Evolutionary conservation across 2,113 vertebrate species (phyloP).

Genomic region (Psittacara wagleri): DNA sequence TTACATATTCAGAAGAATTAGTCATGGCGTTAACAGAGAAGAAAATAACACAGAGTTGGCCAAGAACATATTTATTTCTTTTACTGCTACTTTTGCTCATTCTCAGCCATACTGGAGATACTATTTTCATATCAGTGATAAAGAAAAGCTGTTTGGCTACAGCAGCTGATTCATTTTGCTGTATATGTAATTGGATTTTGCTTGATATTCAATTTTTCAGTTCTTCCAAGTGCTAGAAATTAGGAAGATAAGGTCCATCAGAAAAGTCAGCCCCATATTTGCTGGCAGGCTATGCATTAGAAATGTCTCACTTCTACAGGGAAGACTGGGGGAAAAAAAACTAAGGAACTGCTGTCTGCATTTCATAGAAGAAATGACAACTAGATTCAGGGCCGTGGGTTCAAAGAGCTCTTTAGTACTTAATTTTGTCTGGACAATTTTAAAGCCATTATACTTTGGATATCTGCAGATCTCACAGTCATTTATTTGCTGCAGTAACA

Average conservation of each 20-base stretch:
- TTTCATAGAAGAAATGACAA: background rate
- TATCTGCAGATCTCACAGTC: background rate
- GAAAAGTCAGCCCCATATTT: background rate
- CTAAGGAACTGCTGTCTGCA: background rate
- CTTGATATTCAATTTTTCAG: background rate
- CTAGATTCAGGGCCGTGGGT: background rate
- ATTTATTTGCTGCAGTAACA: background rate
- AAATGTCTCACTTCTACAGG: background rate
- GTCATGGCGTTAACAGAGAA: background rate
- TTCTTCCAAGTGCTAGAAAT: background rate
- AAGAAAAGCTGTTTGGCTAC: background rate
- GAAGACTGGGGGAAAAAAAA: background rate
- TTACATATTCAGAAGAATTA: background rate
- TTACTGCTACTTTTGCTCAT: background rate
- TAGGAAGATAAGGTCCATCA: background rate
- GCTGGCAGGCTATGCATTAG: background rate
- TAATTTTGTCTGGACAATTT: background rate
- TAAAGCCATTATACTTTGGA: background rate
- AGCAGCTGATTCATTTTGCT: background rate
- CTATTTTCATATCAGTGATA: background rate
- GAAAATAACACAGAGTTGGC: background rate
- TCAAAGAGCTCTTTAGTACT: conserved; percentile 16
- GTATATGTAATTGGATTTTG: background rate
- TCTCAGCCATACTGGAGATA: background rate
- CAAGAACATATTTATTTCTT: background rate